Conservation (phyloP, 2,797 vertebrate species). For the Rhabdophis nuchalis region DNA sequence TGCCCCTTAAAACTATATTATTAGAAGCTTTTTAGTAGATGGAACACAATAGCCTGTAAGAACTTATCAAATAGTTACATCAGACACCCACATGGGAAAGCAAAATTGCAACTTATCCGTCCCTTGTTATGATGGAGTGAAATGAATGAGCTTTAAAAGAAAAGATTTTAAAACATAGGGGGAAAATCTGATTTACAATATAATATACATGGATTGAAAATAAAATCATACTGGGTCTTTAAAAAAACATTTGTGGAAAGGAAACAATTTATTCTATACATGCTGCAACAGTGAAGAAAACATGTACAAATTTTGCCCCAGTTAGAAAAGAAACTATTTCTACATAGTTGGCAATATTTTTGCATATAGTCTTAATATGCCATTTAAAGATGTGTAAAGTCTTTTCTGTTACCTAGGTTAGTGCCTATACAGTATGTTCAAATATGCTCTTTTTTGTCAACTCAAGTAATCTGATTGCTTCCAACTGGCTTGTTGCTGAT, state of each 20-base stretch:
- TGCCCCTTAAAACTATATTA: constrained; percentile 43
- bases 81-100: constrained; percentile 12
- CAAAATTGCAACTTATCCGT: constrained; percentile 15
- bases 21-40: constrained; percentile 5
- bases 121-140: constrained; percentile 25
- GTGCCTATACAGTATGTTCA: constrained; percentile 28
- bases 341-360: not conserved
- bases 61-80: constrained; percentile 15
- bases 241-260: constrained; percentile 40
- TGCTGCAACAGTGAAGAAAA: constrained; percentile 41
- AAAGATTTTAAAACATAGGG: not conserved
- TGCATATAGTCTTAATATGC: constrained; percentile 20
- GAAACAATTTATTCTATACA: constrained; percentile 48
- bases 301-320: constrained; percentile 33
- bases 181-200: constrained; percentile 37
- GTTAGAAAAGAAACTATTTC: not conserved
- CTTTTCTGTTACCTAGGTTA: constrained; percentile 20
- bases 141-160: constrained; percentile 31
- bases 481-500: constrained; percentile 31
- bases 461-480: constrained; percentile 50
- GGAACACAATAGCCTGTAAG: constrained; percentile 23
- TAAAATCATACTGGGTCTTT: constrained; percentile 34
- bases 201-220: constrained; percentile 38
- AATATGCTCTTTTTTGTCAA: constrained; percentile 47
- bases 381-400: constrained; percentile 7